Percentiles rank a stretch among this genome's conserved stretches.
Conservation (phyloP, 2,797 vertebrate species). For the Morelia viridis region DNA sequence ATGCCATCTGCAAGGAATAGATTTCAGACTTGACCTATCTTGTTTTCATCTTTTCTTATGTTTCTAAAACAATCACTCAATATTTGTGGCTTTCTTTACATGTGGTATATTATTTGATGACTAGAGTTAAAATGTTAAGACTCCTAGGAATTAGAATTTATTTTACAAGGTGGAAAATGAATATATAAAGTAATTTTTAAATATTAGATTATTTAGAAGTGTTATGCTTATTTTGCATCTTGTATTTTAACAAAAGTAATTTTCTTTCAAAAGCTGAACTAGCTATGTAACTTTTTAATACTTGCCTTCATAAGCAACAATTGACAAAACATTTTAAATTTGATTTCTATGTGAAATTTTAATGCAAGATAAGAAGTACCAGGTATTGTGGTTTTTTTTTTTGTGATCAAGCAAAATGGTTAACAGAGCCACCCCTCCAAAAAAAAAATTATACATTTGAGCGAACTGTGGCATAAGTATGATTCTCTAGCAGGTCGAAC, state of each 20-base stretch:
- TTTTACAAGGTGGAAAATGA: neutral
- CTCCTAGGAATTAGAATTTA: neutral
- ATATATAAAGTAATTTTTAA: neutral
- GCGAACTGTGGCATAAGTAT: neutral
- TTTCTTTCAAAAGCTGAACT: neutral
- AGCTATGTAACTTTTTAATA: neutral
- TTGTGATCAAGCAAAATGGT: neutral
- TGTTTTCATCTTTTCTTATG: neutral
- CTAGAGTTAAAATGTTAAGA: neutral
- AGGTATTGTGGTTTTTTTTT: neutral
- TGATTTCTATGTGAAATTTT: neutral
- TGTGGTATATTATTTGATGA: neutral
- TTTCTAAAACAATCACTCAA: neutral
- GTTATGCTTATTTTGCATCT: neutral
- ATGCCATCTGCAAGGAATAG: conserved; percentile 3
- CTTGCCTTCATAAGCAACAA: neutral
- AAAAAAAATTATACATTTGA: neutral
- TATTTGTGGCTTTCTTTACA: conserved; percentile 11
- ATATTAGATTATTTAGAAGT: neutral
- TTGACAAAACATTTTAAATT: neutral
- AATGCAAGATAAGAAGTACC: neutral
- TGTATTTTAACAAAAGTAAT: neutral
- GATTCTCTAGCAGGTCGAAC: neutral
- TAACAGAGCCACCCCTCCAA: neutral
- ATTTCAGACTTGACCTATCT: neutral